Conservation (phyloP, 2,797 vertebrate species). For the Limosa lapponica region DNA sequence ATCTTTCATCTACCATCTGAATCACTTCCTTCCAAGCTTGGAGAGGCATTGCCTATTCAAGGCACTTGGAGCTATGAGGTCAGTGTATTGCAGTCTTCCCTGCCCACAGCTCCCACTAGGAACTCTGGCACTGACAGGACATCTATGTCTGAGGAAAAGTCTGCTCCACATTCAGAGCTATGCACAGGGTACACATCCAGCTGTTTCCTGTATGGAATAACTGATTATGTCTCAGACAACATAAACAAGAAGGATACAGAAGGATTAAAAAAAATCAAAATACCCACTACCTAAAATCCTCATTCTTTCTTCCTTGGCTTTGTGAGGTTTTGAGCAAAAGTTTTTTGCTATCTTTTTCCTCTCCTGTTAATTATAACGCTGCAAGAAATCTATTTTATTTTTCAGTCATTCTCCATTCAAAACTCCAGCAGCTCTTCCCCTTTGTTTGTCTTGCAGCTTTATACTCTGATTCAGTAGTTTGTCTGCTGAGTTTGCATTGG, state of each 20-base stretch:
- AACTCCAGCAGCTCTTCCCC: background rate
- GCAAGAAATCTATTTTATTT: background rate
- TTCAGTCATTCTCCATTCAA: background rate
- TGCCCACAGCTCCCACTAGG: background rate
- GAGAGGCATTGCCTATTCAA: background rate
- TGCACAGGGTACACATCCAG: background rate
- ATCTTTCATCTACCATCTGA: background rate
- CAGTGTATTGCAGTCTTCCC: background rate
- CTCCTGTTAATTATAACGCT: background rate
- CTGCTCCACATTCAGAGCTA: background rate
- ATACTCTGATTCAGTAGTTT: background rate
- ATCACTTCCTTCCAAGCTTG: background rate
- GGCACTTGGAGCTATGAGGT: background rate
- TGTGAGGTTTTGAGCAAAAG: background rate
- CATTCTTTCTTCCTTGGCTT: background rate
- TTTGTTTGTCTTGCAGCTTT: background rate
- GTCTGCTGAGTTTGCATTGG: background rate
- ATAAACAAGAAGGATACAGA: background rate
- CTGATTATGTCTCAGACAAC: background rate
- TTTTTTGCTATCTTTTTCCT: background rate
- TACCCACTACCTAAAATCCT: background rate
- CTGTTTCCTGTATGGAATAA: background rate
- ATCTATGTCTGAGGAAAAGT: background rate
- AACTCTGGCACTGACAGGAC: background rate
- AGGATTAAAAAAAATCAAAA: background rate